These are phyloP conservation scores for Synanceia verrucosa DNA, from an alignment of 2,797 vertebrate genomes.

Conservation along the genomic window DNA sequence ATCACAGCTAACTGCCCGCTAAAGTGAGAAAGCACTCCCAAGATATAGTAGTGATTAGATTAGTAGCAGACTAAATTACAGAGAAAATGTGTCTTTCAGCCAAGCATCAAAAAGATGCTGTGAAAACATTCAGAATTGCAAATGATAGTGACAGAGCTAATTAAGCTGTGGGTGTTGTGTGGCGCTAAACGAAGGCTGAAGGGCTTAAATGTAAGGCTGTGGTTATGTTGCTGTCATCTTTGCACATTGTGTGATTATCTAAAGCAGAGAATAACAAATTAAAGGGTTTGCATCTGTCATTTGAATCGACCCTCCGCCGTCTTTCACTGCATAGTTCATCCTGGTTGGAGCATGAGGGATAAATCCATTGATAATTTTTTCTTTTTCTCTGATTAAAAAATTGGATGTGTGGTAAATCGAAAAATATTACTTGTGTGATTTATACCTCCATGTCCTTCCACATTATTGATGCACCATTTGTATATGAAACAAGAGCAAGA, in stretches of 20 bases:
- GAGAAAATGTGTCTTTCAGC: slow-evolving; percentile 69
- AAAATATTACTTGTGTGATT: slow-evolving; percentile 39
- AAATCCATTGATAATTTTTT: slow-evolving; percentile 23
- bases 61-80: slow-evolving; percentile 67
- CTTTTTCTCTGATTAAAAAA: slow-evolving; percentile 52
- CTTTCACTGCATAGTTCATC: slow-evolving; percentile 25
- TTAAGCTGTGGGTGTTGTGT: slow-evolving; percentile 69
- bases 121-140: slow-evolving; percentile 71
- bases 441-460: slow-evolving; percentile 38
- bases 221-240: slow-evolving; percentile 58
- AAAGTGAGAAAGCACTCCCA: slow-evolving; percentile 74
- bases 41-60: slow-evolving; percentile 75
- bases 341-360: neutral
- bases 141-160: slow-evolving; percentile 69
- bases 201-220: slow-evolving; percentile 64
- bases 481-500: slow-evolving; percentile 65
- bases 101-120: slow-evolving; percentile 67
- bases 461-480: slow-evolving; percentile 57
- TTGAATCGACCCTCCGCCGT: slow-evolving; percentile 41
- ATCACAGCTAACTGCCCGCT: slow-evolving; percentile 73
- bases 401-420: slow-evolving; percentile 31
- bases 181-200: slow-evolving; percentile 67
- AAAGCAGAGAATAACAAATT: slow-evolving; percentile 51
- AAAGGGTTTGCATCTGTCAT: slow-evolving; percentile 43
- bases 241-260: slow-evolving; percentile 62